A percentile compares a stretch with the other conserved stretches of the same genome.
phyloP scores from a whole-genome alignment of 2,113 vertebrate species.

The Notothenia rossii region DNA sequence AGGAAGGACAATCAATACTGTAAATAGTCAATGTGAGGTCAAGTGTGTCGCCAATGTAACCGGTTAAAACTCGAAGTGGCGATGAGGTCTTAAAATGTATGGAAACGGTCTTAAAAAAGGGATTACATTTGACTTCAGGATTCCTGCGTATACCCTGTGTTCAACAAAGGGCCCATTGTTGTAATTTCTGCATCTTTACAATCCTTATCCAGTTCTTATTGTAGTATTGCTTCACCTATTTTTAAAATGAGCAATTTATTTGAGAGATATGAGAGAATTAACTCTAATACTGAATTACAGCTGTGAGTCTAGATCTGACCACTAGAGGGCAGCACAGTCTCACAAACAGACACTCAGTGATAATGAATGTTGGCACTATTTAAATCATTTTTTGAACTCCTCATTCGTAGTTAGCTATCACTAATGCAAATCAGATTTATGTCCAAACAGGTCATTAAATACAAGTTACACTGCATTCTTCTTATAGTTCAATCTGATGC shows the following conservation, averaged over 20 bases:
- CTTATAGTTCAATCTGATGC: not conserved
- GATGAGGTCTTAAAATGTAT: no score
- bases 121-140: no score
- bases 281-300: not conserved
- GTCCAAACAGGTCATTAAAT: not conserved
- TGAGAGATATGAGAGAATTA: not conserved
- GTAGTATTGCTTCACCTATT: not conserved
- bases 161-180: no score
- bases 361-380: no score
- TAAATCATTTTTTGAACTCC: not conserved
- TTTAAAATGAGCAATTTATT: not conserved
- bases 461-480: not conserved
- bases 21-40: no score
- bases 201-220: not conserved
- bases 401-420: not conserved
- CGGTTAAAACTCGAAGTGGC: no score
- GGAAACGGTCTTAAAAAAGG: no score
- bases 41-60: no score
- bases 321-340: conserved; percentile 58
- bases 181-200: no score
- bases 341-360: not conserved
- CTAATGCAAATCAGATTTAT: not conserved
- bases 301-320: conserved; percentile 6
- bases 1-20: no score
- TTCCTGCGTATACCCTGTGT: no score